Conservation (phyloP, 2,888 invertebrate genomes). For the Ramazzottius varieornatus region DNA sequence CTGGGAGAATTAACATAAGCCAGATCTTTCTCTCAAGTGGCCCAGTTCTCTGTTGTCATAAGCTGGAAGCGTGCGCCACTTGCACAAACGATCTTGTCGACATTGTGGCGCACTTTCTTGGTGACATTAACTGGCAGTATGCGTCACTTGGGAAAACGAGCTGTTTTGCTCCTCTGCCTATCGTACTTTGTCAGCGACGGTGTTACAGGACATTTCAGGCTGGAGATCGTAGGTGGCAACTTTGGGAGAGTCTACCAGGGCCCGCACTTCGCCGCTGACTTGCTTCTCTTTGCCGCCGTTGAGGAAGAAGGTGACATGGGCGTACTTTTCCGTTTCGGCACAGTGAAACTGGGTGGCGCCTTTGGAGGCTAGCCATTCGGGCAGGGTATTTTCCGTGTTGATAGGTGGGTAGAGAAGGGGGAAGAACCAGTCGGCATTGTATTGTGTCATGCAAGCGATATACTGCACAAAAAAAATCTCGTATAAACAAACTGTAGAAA, state of each 20-base stretch:
- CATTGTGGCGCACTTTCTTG: too few relatives aligned
- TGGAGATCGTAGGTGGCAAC: constrained; percentile 23
- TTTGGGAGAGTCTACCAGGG: constrained; percentile 24
- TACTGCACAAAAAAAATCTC: not conserved
- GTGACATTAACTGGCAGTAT: too few relatives aligned
- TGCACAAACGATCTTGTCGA: too few relatives aligned
- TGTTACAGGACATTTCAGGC: constrained; percentile 23
- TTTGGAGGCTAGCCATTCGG: constrained; percentile 22
- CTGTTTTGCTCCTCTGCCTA: not conserved
- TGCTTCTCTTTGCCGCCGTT: constrained; percentile 24
- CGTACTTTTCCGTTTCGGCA: constrained; percentile 26
- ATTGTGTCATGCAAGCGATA: constrained; percentile 21
- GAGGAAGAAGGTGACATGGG: constrained; percentile 27
- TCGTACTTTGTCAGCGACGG: constrained; percentile 20
- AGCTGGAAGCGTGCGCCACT: too few relatives aligned
- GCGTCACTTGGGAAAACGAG: too few relatives aligned
- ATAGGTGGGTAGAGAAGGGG: constrained; percentile 22
- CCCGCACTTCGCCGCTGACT: constrained; percentile 21
- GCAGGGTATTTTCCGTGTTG: constrained; percentile 23
- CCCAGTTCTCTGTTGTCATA: not conserved
- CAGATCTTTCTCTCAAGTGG: too few relatives aligned
- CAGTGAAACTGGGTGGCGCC: constrained; percentile 23
- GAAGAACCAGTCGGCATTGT: constrained; percentile 25
- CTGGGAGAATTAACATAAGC: too few relatives aligned
- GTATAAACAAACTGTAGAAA: too few relatives aligned